A percentile compares a stretch with the other conserved stretches of the same genome.
Evolutionary conservation across 1,140 invertebrate genomes (phyloP).

Genomic region (Agrypnia vestita): DNA sequence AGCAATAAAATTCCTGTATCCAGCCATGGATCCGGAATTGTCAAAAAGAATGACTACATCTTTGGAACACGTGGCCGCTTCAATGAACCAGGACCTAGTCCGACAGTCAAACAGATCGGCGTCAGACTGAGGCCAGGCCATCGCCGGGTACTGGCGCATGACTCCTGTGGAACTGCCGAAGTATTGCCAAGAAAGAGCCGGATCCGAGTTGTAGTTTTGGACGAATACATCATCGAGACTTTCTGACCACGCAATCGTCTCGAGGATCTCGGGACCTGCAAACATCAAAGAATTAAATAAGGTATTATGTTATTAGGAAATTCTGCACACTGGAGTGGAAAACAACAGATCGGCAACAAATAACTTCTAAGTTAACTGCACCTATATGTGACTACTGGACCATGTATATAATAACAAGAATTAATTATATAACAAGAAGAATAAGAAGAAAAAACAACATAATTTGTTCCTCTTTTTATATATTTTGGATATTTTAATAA

Average conservation of each 20-base stretch:
- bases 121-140: constrained; percentile 74
- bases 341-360: no score
- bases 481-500: no score
- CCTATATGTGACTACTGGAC: no score
- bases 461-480: no score
- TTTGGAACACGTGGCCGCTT: constrained; percentile 97
- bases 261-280: constrained; percentile 76
- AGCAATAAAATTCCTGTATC: constrained; percentile 79
- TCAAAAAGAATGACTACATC: constrained; percentile 97
- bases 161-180: constrained; percentile 96
- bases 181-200: constrained; percentile 95
- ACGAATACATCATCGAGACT: constrained; percentile 87
- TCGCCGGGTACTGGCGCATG: constrained; percentile 90
- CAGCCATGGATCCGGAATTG: constrained; percentile 97
- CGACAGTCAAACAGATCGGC: constrained; percentile 88
- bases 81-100: constrained; percentile 94
- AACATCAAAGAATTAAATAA: constrained; percentile 23
- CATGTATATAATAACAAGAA: no score
- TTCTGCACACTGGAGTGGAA: no score
- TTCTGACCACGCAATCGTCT: constrained; percentile 91
- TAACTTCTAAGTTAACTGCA: no score
- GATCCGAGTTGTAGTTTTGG: constrained; percentile 90
- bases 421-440: no score
- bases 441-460: no score
- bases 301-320: no score